Evolutionary conservation across 2,888 invertebrate genomes (phyloP).

Genomic region (Drosophila prolongata): DNA sequence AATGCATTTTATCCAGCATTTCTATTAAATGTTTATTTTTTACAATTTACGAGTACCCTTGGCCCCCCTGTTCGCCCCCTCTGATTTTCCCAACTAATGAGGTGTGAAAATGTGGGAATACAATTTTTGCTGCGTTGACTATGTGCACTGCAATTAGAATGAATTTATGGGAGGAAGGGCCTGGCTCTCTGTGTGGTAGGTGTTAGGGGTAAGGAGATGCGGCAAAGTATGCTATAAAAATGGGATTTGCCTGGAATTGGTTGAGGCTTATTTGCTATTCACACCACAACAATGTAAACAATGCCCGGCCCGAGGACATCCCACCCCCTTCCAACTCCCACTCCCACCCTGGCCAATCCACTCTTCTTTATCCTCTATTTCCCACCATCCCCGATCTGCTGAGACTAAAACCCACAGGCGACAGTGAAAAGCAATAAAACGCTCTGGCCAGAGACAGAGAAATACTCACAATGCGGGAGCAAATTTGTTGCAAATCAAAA

Average conservation of each 20-base stretch:
- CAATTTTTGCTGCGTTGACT: constrained; percentile 62
- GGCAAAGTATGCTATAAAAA: constrained; percentile 35
- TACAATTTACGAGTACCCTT: constrained; percentile 10
- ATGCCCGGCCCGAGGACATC: constrained; percentile 54
- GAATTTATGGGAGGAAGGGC: constrained; percentile 27
- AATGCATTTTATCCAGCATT: constrained; percentile 62
- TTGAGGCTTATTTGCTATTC: constrained; percentile 75
- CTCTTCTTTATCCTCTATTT: constrained; percentile 9
- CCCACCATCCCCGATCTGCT: background rate
- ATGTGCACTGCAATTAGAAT: constrained; percentile 64
- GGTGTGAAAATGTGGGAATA: constrained; percentile 54
- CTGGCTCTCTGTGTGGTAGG: background rate
- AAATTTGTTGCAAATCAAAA: constrained; percentile 79
- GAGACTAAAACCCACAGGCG: constrained; percentile 49
- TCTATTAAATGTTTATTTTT: constrained; percentile 43
- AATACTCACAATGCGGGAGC: constrained; percentile 56
- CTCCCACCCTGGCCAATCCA: constrained; percentile 6
- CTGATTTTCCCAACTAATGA: constrained; percentile 60
- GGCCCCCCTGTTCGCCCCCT: background rate
- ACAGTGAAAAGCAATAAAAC: constrained; percentile 75
- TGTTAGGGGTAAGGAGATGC: background rate
- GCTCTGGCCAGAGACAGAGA: constrained; percentile 56
- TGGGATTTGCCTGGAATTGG: constrained; percentile 57
- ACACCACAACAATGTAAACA: constrained; percentile 80
- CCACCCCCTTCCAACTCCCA: constrained; percentile 24